Evolutionary conservation across 2,113 vertebrate species (phyloP).

Genomic region (Platycercus adscitus): DNA sequence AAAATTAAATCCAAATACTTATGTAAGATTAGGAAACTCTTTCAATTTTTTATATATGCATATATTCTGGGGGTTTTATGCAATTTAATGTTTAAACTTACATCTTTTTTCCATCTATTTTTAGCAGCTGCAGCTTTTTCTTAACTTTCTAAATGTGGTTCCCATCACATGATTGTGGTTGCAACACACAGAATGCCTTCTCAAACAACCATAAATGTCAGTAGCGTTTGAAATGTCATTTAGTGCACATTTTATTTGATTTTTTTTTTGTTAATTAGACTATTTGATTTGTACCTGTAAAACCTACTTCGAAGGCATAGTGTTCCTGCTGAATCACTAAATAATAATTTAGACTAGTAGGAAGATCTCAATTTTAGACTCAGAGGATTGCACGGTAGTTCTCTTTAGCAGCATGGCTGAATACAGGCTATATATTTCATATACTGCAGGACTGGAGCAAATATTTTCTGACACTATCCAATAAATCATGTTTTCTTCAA

Average conservation of each 20-base stretch:
- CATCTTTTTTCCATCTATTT: background rate
- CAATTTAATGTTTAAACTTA: background rate
- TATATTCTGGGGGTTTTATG: rapidly evolving
- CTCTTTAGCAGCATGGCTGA: slow-evolving; percentile 21
- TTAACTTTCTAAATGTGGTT: background rate
- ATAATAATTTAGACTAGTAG: background rate
- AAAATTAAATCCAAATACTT: background rate
- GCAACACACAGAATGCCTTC: background rate
- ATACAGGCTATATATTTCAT: slow-evolving; percentile 63
- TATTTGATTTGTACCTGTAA: background rate
- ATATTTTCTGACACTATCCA: slow-evolving; percentile 62
- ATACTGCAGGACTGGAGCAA: slow-evolving; percentile 55
- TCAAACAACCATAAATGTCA: slow-evolving; percentile 27
- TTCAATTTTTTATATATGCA: background rate
- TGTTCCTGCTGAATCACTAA: slow-evolving; percentile 23
- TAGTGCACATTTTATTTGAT: background rate
- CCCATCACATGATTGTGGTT: background rate
- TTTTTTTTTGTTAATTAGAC: slow-evolving; percentile 38
- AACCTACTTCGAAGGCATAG: slow-evolving; percentile 7
- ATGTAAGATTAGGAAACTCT: background rate
- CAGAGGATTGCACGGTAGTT: background rate
- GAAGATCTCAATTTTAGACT: slow-evolving; percentile 37
- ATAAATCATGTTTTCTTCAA: slow-evolving; percentile 72
- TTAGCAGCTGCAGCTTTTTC: background rate
- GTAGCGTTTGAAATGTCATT: background rate